These are phyloP conservation scores for Macrosteles quadrilineatus DNA, from an alignment of 1,140 invertebrate genomes.

Conservation along the genomic window DNA sequence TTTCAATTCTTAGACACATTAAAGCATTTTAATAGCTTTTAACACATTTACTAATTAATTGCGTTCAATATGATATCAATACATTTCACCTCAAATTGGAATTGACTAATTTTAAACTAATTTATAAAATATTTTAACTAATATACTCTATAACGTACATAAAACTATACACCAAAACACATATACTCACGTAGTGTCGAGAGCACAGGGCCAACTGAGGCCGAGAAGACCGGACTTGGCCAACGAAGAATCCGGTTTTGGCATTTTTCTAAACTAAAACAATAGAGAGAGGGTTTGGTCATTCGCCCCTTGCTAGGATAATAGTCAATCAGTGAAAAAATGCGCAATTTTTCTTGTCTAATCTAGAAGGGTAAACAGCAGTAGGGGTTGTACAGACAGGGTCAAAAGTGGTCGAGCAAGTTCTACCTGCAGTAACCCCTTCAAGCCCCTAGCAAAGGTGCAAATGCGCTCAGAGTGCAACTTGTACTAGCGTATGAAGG, in stretches of 20 bases:
- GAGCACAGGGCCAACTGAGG: too few species aligned
- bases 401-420: conserved; percentile 7
- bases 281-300: conserved; percentile 23
- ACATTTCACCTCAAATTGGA: too few species aligned
- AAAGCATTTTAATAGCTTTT: too few species aligned
- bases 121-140: too few species aligned
- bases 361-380: conserved; percentile 34
- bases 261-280: conserved; percentile 31
- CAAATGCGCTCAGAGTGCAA: background rate
- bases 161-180: too few species aligned
- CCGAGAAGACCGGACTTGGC: background rate
- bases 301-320: conserved; percentile 14
- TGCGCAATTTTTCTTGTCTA: conserved; percentile 32
- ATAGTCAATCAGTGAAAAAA: conserved; percentile 28
- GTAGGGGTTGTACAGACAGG: conserved; percentile 28
- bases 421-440: background rate
- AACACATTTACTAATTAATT: too few species aligned
- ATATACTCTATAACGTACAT: too few species aligned
- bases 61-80: too few species aligned
- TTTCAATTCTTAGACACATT: too few species aligned
- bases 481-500: too few species aligned
- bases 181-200: background rate
- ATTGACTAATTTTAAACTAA: too few species aligned
- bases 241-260: conserved; percentile 23
- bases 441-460: background rate